Percentiles rank a stretch among this genome's conserved stretches.
Conservation (phyloP, 2,888 invertebrate genomes). For the Hecatera dysodea region DNA sequence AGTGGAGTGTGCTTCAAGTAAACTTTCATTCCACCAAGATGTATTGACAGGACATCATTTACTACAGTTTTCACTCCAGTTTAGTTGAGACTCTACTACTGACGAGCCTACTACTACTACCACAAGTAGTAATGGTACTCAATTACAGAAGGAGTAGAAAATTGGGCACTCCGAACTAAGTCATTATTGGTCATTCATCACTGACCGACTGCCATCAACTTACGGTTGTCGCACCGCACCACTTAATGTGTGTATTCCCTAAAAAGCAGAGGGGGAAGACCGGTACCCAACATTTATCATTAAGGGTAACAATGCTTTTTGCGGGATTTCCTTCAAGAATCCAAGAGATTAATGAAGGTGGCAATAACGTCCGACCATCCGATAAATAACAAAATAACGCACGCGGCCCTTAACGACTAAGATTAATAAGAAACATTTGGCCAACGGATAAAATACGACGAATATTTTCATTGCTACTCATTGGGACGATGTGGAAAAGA, state of each 20-base stretch:
- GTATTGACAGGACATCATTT: too few relatives aligned
- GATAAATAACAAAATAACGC: constrained; percentile 89
- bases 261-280: constrained; percentile 61
- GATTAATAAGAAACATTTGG: constrained; percentile 84
- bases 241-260: constrained; percentile 54
- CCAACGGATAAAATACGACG: constrained; percentile 67
- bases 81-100: too few relatives aligned
- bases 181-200: constrained; percentile 31
- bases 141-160: background rate
- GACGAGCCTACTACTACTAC: too few relatives aligned
- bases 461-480: constrained; percentile 64
- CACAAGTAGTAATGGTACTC: background rate
- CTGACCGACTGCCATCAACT: constrained; percentile 15
- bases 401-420: constrained; percentile 81
- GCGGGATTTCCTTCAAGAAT: constrained; percentile 88
- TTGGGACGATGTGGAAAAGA: constrained; percentile 51
- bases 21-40: too few relatives aligned
- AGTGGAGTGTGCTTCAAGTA: too few relatives aligned
- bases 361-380: constrained; percentile 85
- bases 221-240: constrained; percentile 30
- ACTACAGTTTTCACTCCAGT: too few relatives aligned
- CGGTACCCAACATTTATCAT: constrained; percentile 84
- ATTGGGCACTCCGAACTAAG: background rate
- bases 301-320: constrained; percentile 88
- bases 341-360: constrained; percentile 88